phyloP scores from a whole-genome alignment of 2,797 vertebrate species.

The Phylloscopus collybita region DNA sequence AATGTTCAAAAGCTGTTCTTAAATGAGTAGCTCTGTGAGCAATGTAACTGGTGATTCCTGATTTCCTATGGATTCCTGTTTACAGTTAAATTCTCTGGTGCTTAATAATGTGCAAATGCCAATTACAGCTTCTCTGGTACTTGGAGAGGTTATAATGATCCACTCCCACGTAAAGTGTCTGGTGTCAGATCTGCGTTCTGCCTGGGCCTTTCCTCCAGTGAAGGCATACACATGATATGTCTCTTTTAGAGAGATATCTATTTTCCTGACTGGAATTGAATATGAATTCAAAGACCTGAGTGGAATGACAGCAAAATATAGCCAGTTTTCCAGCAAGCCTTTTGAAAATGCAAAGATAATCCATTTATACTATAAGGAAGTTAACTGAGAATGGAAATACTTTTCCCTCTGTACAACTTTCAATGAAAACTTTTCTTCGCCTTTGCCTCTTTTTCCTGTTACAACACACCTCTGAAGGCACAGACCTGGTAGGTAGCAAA shows the following conservation, averaged over 20 bases:
- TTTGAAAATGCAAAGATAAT: not conserved
- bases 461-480: not conserved
- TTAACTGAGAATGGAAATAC: not conserved
- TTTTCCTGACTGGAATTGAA: not conserved
- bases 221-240: not conserved
- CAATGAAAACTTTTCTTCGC: not conserved
- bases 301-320: not conserved
- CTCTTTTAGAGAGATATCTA: not conserved
- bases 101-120: slow-evolving; percentile 19
- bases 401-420: not conserved
- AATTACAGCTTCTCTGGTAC: slow-evolving; percentile 20
- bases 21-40: not conserved
- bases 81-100: not conserved
- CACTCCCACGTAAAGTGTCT: not conserved
- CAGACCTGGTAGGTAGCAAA: not conserved
- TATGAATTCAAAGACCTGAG: not conserved
- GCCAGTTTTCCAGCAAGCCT: not conserved
- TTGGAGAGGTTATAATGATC: slow-evolving; percentile 10
- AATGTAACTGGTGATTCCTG: not conserved
- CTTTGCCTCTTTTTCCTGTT: not conserved
- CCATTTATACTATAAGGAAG: not conserved
- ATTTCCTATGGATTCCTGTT: slow-evolving; percentile 43
- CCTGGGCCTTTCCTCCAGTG: not conserved
- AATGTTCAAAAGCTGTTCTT: not conserved
- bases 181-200: not conserved